A percentile compares a stretch with the other conserved stretches of the same genome.
Evolutionary conservation across 2,888 invertebrate genomes (phyloP).

Genomic region (Atrina japonica): DNA sequence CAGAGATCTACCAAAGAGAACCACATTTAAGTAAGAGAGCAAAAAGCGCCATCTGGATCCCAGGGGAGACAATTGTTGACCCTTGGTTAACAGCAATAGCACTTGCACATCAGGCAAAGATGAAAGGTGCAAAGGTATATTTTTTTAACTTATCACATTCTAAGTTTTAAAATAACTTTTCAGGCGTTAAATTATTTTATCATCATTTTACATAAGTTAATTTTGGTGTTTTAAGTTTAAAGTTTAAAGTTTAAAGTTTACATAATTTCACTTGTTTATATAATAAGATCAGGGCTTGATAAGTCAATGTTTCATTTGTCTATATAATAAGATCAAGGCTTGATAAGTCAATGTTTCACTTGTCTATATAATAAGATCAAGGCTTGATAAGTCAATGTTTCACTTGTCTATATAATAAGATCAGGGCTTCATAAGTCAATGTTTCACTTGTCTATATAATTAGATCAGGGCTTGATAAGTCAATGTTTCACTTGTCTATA

Average conservation of each 20-base stretch:
- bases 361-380: too few species aligned
- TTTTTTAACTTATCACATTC: neutral
- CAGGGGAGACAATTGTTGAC: slow-evolving; percentile 68
- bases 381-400: too few species aligned
- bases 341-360: too few species aligned
- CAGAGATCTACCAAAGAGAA: slow-evolving; percentile 61
- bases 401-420: too few species aligned
- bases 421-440: too few species aligned
- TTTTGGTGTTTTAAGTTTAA: neutral
- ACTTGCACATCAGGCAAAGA: slow-evolving; percentile 63
- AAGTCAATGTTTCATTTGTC: too few species aligned
- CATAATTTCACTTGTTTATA: too few species aligned
- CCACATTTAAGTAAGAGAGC: slow-evolving; percentile 55
- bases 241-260: neutral
- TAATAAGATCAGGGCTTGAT: too few species aligned
- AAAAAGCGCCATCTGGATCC: slow-evolving; percentile 66
- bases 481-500: too few species aligned
- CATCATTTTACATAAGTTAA: neutral
- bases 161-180: neutral
- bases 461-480: too few species aligned
- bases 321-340: too few species aligned
- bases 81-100: slow-evolving; percentile 65
- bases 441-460: too few species aligned
- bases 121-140: slow-evolving; percentile 65
- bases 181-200: neutral